phyloP scores from a whole-genome alignment of 2,888 invertebrate genomes.

The Hololepta plana region DNA sequence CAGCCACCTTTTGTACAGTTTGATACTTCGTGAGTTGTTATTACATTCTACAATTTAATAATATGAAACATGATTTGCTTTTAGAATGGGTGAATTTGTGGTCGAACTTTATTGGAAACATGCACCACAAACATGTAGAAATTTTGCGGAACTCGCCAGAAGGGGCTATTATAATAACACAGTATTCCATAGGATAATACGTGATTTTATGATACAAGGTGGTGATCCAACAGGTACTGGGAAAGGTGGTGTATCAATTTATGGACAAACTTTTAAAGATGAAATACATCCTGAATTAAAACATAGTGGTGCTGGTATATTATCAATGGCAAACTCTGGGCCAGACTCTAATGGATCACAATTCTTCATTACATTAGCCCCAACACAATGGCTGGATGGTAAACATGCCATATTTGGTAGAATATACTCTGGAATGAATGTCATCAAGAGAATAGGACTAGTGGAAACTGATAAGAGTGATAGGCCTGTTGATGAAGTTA shows the following conservation, averaged over 20 bases:
- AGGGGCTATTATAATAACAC: slow-evolving; percentile 93
- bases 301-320: slow-evolving; percentile 79
- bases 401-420: slow-evolving; percentile 96
- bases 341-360: slow-evolving; percentile 95
- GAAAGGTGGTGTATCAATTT: slow-evolving; percentile 91
- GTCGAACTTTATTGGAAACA: slow-evolving; percentile 98
- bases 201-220: slow-evolving; percentile 86
- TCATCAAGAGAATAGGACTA: slow-evolving; percentile 80
- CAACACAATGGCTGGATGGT: slow-evolving; percentile 95
- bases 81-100: slow-evolving; percentile 80
- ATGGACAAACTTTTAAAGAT: slow-evolving; percentile 87
- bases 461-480: slow-evolving; percentile 90
- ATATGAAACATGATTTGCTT: slow-evolving; percentile 14
- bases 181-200: slow-evolving; percentile 89
- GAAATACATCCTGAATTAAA: slow-evolving; percentile 88
- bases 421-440: slow-evolving; percentile 72
- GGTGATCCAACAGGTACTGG: slow-evolving; percentile 93
- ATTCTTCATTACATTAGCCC: slow-evolving; percentile 93
- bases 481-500: slow-evolving; percentile 74
- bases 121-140: slow-evolving; percentile 90
- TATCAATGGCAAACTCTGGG: slow-evolving; percentile 98
- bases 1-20: slow-evolving; percentile 67
- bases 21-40: slow-evolving; percentile 58
- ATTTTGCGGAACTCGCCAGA: slow-evolving; percentile 87
- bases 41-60: not conserved